phyloP scores from a whole-genome alignment of 2,113 vertebrate genomes.

The mouse (Mus musculus) region GRCm39 chr2:102687501-102688000 shows the following conservation, averaged over 20 bases:
- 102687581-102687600: not conserved
- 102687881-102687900: constrained; percentile 26
- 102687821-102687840: not conserved
- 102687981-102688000: not conserved
- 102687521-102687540: not conserved
- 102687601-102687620: constrained; percentile 18
- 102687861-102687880: not conserved
- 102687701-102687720: not conserved
- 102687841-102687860: not conserved
- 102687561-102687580: not conserved
- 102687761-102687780: not conserved
- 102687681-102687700: not conserved
- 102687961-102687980: not conserved
- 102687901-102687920: not conserved
- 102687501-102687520: not conserved
- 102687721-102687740: not conserved
- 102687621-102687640: not conserved
- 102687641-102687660: too few relatives aligned
- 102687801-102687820: not conserved
- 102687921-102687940: not conserved
- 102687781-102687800: not conserved
- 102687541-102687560: not conserved
- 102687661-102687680: not conserved
- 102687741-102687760: not conserved
- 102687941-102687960: constrained; percentile 14